Evolutionary conservation across 2,888 invertebrate genomes (phyloP).

Genomic region (Reticulitermes lucifugus): DNA sequence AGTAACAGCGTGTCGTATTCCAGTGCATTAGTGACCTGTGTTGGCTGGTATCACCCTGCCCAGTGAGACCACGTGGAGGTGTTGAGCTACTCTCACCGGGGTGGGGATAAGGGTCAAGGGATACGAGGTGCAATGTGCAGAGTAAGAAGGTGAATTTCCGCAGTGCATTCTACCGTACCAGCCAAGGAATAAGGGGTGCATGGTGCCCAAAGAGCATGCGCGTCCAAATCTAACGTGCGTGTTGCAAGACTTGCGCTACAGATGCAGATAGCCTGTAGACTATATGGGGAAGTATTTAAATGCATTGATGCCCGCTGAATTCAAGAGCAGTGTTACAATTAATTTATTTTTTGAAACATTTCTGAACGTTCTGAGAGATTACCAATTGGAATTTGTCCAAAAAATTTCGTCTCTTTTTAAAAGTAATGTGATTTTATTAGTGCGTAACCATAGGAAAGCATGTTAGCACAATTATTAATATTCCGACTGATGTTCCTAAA

Average conservation of each 20-base stretch:
- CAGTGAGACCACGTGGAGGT: constrained; percentile 51
- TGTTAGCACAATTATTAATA: too few relatives aligned
- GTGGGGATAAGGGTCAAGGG: constrained; percentile 24
- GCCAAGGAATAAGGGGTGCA: background rate
- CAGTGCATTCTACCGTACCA: constrained; percentile 1
- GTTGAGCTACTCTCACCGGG: constrained; percentile 51
- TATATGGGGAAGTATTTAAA: too few relatives aligned
- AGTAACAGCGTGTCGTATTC: too few relatives aligned
- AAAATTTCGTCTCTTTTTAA: too few relatives aligned
- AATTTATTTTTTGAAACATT: too few relatives aligned
- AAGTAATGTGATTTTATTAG: too few relatives aligned
- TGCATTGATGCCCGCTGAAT: too few relatives aligned
- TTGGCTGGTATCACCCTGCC: constrained; percentile 40
- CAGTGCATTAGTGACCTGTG: background rate
- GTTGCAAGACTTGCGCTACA: background rate
- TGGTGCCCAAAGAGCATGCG: background rate
- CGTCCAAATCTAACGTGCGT: constrained; percentile 8
- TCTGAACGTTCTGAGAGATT: too few relatives aligned
- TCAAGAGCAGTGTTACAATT: too few relatives aligned
- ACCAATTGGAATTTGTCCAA: too few relatives aligned
- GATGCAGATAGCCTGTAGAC: background rate
- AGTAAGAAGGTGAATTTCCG: background rate
- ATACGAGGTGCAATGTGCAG: constrained; percentile 35
- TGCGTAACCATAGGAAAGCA: too few relatives aligned
- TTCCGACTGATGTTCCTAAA: too few relatives aligned